Conservation (phyloP, 1,140 invertebrate genomes). For the Drosophila saltans region DNA sequence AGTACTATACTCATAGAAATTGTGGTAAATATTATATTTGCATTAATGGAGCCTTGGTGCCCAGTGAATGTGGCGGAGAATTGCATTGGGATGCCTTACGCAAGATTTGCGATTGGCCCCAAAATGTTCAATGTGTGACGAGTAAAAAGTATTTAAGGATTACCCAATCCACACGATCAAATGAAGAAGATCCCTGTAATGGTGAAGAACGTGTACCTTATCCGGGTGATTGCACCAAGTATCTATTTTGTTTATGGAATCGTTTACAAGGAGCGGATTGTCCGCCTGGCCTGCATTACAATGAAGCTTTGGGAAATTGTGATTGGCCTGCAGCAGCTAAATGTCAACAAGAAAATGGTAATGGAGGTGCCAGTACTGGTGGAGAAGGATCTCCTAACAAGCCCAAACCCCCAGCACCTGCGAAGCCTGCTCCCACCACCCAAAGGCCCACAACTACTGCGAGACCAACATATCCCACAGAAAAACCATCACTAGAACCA, state of each 20-base stretch:
- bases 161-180: constrained; percentile 53
- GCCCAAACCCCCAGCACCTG: constrained; percentile 43
- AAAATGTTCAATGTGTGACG: constrained; percentile 78
- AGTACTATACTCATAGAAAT: constrained; percentile 84
- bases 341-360: constrained; percentile 83
- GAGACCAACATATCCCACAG: constrained; percentile 74
- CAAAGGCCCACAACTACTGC: constrained; percentile 63
- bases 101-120: constrained; percentile 89
- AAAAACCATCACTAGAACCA: constrained; percentile 82
- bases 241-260: constrained; percentile 91
- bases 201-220: constrained; percentile 87
- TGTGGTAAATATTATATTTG: constrained; percentile 82
- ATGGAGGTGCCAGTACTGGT: constrained; percentile 1
- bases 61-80: constrained; percentile 86
- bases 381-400: constrained; percentile 22
- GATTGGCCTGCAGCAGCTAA: constrained; percentile 91
- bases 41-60: constrained; percentile 65
- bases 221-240: constrained; percentile 89
- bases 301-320: constrained; percentile 87
- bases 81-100: constrained; percentile 90
- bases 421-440: constrained; percentile 61
- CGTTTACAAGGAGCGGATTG: constrained; percentile 89
- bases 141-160: constrained; percentile 67
- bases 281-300: constrained; percentile 91
- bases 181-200: constrained; percentile 85